phyloP scores from a whole-genome alignment of 2,888 invertebrate species.

The Cantharis nigra region DNA sequence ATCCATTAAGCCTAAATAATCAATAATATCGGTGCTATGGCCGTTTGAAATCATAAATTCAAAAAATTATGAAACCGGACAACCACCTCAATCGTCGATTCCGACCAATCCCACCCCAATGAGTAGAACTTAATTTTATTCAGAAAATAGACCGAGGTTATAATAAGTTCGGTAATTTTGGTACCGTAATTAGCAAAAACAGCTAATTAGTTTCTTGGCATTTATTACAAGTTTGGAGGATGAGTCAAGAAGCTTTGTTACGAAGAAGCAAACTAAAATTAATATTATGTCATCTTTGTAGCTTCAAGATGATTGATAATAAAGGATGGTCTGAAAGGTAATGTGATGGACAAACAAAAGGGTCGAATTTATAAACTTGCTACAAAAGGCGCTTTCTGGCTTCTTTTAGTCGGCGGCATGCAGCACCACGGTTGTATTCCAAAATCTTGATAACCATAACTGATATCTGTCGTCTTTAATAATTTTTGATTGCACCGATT shows the following conservation, averaged over 20 bases:
- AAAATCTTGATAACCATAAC: constrained; percentile 45
- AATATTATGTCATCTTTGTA: constrained; percentile 35
- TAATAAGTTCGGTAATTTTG: neutral
- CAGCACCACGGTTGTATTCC: constrained; percentile 38
- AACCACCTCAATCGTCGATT: too few species aligned
- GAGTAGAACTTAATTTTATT: too few species aligned
- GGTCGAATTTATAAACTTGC: constrained; percentile 46
- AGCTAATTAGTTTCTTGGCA: neutral
- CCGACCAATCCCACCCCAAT: too few species aligned
- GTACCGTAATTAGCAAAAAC: neutral
- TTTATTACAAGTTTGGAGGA: neutral
- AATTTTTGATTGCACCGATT: constrained; percentile 33
- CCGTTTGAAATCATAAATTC: too few species aligned
- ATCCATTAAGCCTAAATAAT: too few species aligned
- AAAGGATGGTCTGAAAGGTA: constrained; percentile 36
- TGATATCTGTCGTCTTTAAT: constrained; percentile 33
- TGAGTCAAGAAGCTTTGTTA: neutral
- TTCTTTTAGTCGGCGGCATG: constrained; percentile 37
- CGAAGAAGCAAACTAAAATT: constrained; percentile 20
- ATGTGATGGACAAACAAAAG: constrained; percentile 43
- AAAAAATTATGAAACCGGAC: too few species aligned
- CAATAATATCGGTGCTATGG: too few species aligned
- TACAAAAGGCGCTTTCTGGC: constrained; percentile 44
- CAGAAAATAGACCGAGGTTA: too few species aligned
- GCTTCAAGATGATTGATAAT: constrained; percentile 44